Evolutionary conservation across 2,888 invertebrate genomes (phyloP).

Genomic region (Lamproptera curius): DNA sequence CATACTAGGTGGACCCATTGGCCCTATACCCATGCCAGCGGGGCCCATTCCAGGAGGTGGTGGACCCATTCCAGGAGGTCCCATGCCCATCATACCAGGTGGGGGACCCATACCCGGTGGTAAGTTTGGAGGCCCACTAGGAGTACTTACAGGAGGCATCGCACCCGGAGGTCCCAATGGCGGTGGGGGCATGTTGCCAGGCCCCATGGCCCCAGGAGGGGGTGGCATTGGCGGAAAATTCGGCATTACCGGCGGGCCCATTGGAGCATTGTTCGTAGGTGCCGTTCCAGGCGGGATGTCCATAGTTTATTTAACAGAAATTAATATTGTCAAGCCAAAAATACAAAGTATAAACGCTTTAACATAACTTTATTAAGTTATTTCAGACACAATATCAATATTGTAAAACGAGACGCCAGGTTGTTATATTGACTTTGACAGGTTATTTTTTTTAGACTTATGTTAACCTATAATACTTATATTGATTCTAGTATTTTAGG

Average conservation of each 20-base stretch:
- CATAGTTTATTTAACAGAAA: neutral
- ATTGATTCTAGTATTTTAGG: too few relatives aligned
- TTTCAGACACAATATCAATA: too few relatives aligned
- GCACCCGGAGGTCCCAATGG: slow-evolving; percentile 43
- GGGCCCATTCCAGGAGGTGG: slow-evolving; percentile 46
- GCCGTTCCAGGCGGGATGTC: slow-evolving; percentile 59
- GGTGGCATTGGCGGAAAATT: slow-evolving; percentile 39
- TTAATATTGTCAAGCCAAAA: slow-evolving; percentile 36
- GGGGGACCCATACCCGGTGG: slow-evolving; percentile 40
- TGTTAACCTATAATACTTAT: neutral
- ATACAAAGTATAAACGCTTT: too few relatives aligned
- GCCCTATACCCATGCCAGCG: slow-evolving; percentile 50
- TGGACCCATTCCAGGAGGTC: slow-evolving; percentile 38
- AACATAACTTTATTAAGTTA: too few relatives aligned
- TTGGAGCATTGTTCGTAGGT: slow-evolving; percentile 48
- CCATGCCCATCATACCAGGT: slow-evolving; percentile 42
- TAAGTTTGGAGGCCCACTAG: slow-evolving; percentile 36
- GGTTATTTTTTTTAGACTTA: neutral
- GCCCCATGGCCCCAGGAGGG: slow-evolving; percentile 35
- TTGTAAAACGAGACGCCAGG: slow-evolving; percentile 6
- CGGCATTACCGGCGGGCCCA: slow-evolving; percentile 41
- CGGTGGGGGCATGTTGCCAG: slow-evolving; percentile 36
- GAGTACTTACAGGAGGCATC: slow-evolving; percentile 44
- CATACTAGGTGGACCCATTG: slow-evolving; percentile 49
- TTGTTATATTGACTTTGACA: slow-evolving; percentile 6